Conservation (phyloP, 2,888 invertebrate genomes). For the Limulus polyphemus region DNA sequence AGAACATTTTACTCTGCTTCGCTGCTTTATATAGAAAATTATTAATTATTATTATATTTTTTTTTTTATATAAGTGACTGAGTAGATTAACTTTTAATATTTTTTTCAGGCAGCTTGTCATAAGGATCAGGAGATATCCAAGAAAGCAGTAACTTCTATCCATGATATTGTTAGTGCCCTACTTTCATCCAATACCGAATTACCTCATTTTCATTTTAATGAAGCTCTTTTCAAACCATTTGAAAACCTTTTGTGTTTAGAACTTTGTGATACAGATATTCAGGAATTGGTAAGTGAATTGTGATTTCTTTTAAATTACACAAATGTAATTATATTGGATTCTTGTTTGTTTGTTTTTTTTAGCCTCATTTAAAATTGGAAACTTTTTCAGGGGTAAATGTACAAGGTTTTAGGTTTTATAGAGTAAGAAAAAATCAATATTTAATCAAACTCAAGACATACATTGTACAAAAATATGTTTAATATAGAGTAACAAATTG, state of each 20-base stretch:
- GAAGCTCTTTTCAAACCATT: slow-evolving; percentile 89
- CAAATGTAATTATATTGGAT: too few relatives aligned
- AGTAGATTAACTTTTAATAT: slow-evolving; percentile 1
- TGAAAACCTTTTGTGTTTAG: slow-evolving; percentile 83
- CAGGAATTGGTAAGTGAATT: slow-evolving; percentile 51
- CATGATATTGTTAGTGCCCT: slow-evolving; percentile 81
- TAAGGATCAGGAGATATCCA: slow-evolving; percentile 72
- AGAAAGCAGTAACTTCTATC: slow-evolving; percentile 73
- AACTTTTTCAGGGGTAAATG: too few relatives aligned
- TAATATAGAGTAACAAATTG: too few relatives aligned
- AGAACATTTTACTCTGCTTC: too few relatives aligned
- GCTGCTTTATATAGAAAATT: too few relatives aligned
- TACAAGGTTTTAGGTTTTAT: too few relatives aligned
- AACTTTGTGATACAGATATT: slow-evolving; percentile 83
- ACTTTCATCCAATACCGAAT: slow-evolving; percentile 70
- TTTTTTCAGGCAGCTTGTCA: slow-evolving; percentile 67
- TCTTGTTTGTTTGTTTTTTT: too few relatives aligned
- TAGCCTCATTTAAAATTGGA: too few relatives aligned
- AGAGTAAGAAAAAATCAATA: too few relatives aligned
- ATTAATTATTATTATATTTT: slow-evolving; percentile 37
- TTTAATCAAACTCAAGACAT: too few relatives aligned
- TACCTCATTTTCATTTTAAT: slow-evolving; percentile 89
- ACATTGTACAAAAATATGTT: too few relatives aligned
- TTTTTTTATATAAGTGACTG: slow-evolving; percentile 2
- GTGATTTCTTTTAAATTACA: too few relatives aligned